Base-by-base conservation (phyloP, 2,113 vertebrate species). In the Nanorana parkeri region DNA sequence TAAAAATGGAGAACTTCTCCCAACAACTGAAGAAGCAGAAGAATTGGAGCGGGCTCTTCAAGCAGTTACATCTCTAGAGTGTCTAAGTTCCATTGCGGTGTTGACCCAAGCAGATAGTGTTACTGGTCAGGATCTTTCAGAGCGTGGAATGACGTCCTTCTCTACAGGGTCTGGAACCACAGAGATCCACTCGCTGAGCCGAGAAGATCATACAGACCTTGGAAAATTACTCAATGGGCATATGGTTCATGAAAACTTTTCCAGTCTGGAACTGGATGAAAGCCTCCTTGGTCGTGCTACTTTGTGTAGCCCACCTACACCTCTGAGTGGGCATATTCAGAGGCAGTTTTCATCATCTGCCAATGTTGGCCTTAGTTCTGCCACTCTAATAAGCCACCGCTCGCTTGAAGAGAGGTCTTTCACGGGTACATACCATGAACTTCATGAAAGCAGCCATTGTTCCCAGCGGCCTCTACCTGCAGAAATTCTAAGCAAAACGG, bases 21-120 rank as follows among this genome's bases (percentile, higher is more conserved):
- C 98, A 0, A 99, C 97, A 17, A 99, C 97, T 1, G 98, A 99
- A 91, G 98, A 99, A 90, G 98, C 98, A 0, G 98, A 99, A 88
- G 98, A 99, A 88, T 91, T 99, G 86, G 98, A 99, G 84, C 94
- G 98, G 75, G 97, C 97, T 21, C 91, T 99, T 81, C 97, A 99
- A 91, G 97, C 97, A 63, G 98, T 99, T 88, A 97, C 96, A 79
- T 98, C 98, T 69, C 92, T 99, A 81, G 98, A 96, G 93, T 98
- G 97, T 93, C 93, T 99, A 91, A 96, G 95, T 88, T 97, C 96
- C 83, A 99, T 99, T 87, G 97, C 93, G 80, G 98, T 98, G 80
- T 92, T 99, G 86, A 88, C 95, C 71, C 93, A 95, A 26, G 90
- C 96, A 66, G 97, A 98, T 19, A 94, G 94, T 68, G 96, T 97